phyloP scores from a whole-genome alignment of 1,140 invertebrate species.

The Brachionus koreanus region DNA sequence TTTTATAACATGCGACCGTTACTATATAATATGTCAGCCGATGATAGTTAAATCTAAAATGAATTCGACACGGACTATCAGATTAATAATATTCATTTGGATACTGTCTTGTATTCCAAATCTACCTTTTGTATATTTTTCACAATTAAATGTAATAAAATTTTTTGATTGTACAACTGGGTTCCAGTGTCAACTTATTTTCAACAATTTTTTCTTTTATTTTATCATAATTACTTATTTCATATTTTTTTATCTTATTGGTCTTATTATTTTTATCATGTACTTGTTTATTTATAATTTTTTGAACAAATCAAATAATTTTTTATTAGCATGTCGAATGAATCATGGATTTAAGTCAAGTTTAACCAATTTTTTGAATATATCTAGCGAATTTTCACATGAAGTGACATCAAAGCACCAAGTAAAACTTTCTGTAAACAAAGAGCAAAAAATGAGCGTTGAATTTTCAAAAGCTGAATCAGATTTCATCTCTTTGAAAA shows the following conservation, averaged over 20 bases:
- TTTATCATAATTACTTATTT: neutral
- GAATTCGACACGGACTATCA: neutral
- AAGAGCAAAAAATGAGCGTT: neutral
- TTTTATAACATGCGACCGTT: constrained; percentile 36
- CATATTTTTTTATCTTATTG: neutral
- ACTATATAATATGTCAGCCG: constrained; percentile 25
- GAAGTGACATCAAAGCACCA: neutral
- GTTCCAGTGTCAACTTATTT: neutral
- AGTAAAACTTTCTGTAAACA: neutral
- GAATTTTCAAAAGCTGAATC: neutral
- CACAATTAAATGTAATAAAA: neutral
- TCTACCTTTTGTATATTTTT: constrained; percentile 26
- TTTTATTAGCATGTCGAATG: neutral
- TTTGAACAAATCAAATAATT: constrained; percentile 20
- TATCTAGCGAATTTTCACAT: neutral
- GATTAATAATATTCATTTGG: constrained; percentile 14
- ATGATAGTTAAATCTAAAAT: neutral
- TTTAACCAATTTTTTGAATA: neutral
- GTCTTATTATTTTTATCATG: neutral
- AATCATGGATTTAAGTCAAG: neutral
- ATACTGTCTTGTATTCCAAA: neutral
- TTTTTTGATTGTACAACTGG: constrained; percentile 24
- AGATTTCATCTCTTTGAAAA: neutral
- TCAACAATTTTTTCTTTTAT: neutral
- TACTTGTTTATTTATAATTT: neutral